Evolutionary conservation across 1,140 invertebrate species (phyloP).

Genomic region (Oscheius sp.): DNA sequence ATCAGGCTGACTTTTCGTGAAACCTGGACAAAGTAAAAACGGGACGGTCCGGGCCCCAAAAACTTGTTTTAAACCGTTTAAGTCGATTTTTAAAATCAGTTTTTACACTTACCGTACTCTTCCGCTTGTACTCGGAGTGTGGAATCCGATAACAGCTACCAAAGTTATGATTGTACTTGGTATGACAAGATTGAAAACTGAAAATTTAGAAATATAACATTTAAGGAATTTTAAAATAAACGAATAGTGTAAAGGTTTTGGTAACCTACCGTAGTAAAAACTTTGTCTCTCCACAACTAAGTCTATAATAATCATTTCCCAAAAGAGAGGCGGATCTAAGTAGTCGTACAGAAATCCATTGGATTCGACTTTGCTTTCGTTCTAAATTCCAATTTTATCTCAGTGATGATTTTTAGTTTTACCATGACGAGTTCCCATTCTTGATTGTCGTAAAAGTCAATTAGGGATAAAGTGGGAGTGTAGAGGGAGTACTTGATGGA

Average conservation of each 20-base stretch:
- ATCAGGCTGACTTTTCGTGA: no score
- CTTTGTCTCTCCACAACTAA: conserved; percentile 55
- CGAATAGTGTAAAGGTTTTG: conserved; percentile 9
- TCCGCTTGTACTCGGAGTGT: conserved; percentile 57
- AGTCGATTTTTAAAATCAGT: no score
- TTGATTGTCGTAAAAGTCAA: conserved; percentile 61
- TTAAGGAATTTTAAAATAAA: not conserved
- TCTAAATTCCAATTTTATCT: conserved; percentile 27
- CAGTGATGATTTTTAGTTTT: not conserved
- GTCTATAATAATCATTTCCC: conserved; percentile 61
- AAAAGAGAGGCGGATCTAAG: conserved; percentile 58
- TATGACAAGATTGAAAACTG: conserved; percentile 60
- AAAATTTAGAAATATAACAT: conserved; percentile 10
- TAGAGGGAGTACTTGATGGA: conserved; percentile 60
- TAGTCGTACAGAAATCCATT: conserved; percentile 60
- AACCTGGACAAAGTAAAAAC: not conserved
- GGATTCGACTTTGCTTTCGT: conserved; percentile 52
- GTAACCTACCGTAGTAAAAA: conserved; percentile 56
- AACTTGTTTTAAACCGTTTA: no score
- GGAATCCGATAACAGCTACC: conserved; percentile 60
- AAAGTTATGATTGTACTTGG: conserved; percentile 58
- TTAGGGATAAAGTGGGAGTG: conserved; percentile 56
- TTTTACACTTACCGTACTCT: conserved; percentile 42
- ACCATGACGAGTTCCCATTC: conserved; percentile 58
- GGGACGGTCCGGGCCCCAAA: no score